Conservation (phyloP, 30 jellyfish, hydroid and myxozoan species). For the Aurelia sp. region DNA sequence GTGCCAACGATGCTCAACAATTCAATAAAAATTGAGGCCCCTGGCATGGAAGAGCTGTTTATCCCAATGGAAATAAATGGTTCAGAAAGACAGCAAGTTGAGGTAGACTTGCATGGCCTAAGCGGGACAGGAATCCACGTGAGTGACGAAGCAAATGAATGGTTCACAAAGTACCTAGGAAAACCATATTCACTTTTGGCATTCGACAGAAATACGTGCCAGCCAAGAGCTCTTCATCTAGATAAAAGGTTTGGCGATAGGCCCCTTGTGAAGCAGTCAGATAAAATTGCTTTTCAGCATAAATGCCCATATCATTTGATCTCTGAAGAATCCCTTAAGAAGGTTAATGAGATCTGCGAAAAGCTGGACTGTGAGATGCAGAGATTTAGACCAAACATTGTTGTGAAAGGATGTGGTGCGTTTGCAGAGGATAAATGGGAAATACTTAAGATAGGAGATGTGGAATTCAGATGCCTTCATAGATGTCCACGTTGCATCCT, state of each 20-base stretch:
- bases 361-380: conserved; percentile 24
- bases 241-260: conserved; percentile 16
- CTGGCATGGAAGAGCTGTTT: conserved; percentile 45
- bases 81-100: conserved; percentile 12
- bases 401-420: conserved; percentile 41
- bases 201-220: conserved; percentile 11
- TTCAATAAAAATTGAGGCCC: conserved; percentile 40
- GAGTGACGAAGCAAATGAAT: conserved; percentile 62
- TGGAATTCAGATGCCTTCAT: conserved; percentile 46
- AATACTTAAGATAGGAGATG: conserved; percentile 25
- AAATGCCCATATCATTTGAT: conserved; percentile 50
- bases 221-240: conserved; percentile 40
- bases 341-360: conserved; percentile 9
- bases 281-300: conserved; percentile 44
- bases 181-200: conserved; percentile 45
- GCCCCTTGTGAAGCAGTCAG: conserved; percentile 42
- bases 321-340: conserved; percentile 55
- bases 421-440: conserved; percentile 71
- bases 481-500: conserved; percentile 62
- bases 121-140: conserved; percentile 59
- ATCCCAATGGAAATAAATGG: conserved; percentile 4
- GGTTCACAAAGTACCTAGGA: conserved; percentile 63
- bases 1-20: conserved; percentile 13
- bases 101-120: conserved; percentile 30
- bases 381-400: conserved; percentile 69